phyloP scores from a whole-genome alignment of 2,113 vertebrate genomes.

The Corynorhinus townsendii region DNA sequence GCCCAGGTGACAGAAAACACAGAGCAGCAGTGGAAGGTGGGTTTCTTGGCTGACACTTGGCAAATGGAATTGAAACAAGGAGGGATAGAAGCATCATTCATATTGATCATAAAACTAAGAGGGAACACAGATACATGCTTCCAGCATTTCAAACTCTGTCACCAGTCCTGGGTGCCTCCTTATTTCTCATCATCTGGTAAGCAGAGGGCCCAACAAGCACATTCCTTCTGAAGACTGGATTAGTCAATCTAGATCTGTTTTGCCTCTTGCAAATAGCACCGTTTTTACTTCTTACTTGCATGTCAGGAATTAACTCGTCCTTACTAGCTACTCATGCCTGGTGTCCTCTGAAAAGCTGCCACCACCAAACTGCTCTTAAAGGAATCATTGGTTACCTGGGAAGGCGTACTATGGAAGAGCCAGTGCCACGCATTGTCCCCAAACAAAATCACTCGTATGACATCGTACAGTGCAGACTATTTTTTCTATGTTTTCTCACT shows the following conservation, averaged over 20 bases:
- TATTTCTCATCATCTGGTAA: not conserved
- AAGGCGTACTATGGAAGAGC: not conserved
- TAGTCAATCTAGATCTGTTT: not conserved
- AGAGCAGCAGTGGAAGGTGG: not conserved
- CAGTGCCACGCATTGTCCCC: not conserved
- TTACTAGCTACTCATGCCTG: not conserved
- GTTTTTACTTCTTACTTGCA: not conserved
- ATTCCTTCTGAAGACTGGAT: not conserved
- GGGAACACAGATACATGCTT: not conserved
- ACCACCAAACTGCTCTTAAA: not conserved
- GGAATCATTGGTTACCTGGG: not conserved
- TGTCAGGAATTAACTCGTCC: not conserved
- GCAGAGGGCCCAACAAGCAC: not conserved
- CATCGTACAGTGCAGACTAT: not conserved
- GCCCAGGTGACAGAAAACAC: conserved; percentile 29
- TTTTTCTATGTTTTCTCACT: not conserved
- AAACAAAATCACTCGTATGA: not conserved
- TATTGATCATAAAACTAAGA: conserved; percentile 21
- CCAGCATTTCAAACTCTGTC: not conserved
- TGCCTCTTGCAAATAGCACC: not conserved
- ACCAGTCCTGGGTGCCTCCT: not conserved
- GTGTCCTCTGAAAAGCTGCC: not conserved
- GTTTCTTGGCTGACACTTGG: conserved; percentile 27
- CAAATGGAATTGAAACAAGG: conserved; percentile 45
- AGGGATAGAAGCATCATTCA: conserved; percentile 32